Conservation (phyloP, 2,113 vertebrate genomes). For the Rhineura floridana region DNA sequence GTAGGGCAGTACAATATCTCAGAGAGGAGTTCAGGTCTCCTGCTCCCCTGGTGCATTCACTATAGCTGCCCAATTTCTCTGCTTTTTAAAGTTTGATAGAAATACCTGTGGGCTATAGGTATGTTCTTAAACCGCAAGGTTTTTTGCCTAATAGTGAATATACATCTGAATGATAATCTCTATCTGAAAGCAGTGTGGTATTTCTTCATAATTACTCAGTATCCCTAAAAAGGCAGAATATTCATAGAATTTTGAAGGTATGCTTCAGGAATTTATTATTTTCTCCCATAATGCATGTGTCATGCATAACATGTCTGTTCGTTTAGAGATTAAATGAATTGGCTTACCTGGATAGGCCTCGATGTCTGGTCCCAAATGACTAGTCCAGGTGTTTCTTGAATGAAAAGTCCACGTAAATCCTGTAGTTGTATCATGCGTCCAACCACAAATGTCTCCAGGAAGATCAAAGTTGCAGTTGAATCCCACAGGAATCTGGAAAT, state of each 20-base stretch:
- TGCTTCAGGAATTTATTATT: conserved; percentile 24
- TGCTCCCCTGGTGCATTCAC: too few species aligned
- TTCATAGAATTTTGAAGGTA: neutral
- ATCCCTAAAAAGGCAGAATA: neutral
- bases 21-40: too few species aligned
- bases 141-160: too few species aligned
- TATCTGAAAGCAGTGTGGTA: neutral
- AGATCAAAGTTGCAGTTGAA: conserved; percentile 94
- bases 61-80: too few species aligned
- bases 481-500: conserved; percentile 78
- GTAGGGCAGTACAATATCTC: too few species aligned
- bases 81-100: too few species aligned
- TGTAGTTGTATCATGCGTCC: conserved; percentile 87
- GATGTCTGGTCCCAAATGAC: conserved; percentile 76
- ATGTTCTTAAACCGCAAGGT: too few species aligned
- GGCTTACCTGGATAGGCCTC: conserved; percentile 76
- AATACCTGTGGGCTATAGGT: too few species aligned
- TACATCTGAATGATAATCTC: neutral
- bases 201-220: neutral
- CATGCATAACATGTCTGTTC: neutral
- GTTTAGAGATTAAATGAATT: neutral
- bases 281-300: neutral
- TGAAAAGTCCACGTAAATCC: conserved; percentile 87
- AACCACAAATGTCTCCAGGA: conserved; percentile 86
- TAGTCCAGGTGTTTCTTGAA: conserved; percentile 77